These are phyloP conservation scores for Pseudococcus viburni DNA, from an alignment of 2,888 invertebrate genomes.

Conservation along the genomic window DNA sequence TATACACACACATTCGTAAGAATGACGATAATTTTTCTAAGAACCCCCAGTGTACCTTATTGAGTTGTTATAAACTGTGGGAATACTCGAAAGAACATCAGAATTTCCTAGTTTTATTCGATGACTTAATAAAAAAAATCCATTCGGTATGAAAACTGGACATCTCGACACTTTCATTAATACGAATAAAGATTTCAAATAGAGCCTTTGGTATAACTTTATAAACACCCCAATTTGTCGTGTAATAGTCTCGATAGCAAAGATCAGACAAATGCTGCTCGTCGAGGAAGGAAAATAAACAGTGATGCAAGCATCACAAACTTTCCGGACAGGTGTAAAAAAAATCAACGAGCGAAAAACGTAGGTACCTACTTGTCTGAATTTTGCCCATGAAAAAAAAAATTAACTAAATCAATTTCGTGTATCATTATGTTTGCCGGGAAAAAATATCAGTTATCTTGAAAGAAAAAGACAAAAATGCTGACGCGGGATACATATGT, in stretches of 20 bases:
- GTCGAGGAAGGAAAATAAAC: neutral
- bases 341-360: too few relatives aligned
- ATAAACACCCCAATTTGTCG: slow-evolving; percentile 1
- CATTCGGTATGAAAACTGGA: neutral
- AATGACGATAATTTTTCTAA: slow-evolving; percentile 39
- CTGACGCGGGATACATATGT: too few relatives aligned
- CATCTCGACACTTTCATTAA: slow-evolving; percentile 8
- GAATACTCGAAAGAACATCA: neutral
- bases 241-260: neutral
- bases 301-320: too few relatives aligned
- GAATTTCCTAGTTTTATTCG: too few relatives aligned
- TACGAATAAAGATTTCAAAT: neutral
- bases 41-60: slow-evolving; percentile 2
- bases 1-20: neutral
- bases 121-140: slow-evolving; percentile 16
- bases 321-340: too few relatives aligned
- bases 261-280: neutral
- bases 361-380: too few relatives aligned
- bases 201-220: neutral
- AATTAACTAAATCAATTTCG: too few relatives aligned
- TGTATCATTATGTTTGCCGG: too few relatives aligned
- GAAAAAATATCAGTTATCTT: too few relatives aligned
- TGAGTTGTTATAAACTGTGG: slow-evolving; percentile 8
- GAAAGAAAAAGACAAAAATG: too few relatives aligned
- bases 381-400: too few relatives aligned